Percentiles rank a stretch among this genome's conserved stretches.
These are phyloP conservation scores for Ctenochaetus hawaiiensis DNA, from an alignment of 2,797 vertebrate genomes.

Conservation along the genomic window DNA sequence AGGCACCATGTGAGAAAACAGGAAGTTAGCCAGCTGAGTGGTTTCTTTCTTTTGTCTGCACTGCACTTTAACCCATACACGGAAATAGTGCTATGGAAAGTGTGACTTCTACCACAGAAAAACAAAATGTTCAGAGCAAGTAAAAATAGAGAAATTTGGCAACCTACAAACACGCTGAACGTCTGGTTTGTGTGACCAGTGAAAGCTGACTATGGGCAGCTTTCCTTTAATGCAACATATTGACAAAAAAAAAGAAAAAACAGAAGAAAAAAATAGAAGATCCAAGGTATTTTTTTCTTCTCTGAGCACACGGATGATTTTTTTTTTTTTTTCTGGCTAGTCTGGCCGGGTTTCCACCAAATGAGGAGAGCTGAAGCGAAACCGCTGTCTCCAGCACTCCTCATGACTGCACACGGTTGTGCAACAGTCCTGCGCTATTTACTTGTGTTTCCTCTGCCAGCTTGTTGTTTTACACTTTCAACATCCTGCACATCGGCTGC, in stretches of 20 bases:
- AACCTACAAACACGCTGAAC: not conserved
- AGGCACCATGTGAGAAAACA: constrained; percentile 76
- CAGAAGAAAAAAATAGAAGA: too few relatives aligned
- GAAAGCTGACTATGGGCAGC: not conserved
- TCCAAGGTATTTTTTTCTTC: not conserved
- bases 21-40: constrained; percentile 78
- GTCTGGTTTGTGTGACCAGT: constrained; percentile 21
- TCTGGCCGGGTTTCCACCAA: constrained; percentile 28
- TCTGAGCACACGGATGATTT: not conserved
- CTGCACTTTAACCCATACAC: constrained; percentile 78
- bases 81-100: constrained; percentile 78
- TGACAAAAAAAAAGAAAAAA: not conserved
- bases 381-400: constrained; percentile 72
- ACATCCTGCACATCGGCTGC: constrained; percentile 67
- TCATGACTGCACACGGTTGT: constrained; percentile 64
- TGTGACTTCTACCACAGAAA: constrained; percentile 75
- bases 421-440: constrained; percentile 71
- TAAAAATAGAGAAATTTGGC: constrained; percentile 47
- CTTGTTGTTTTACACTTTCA: constrained; percentile 78
- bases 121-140: constrained; percentile 51
- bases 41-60: constrained; percentile 81
- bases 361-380: constrained; percentile 73
- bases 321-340: not conserved
- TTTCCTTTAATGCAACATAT: not conserved
- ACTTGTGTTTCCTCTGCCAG: constrained; percentile 70